phyloP scores from a whole-genome alignment of 2,888 invertebrate genomes.

The Tricholauxania praeusta region DNA sequence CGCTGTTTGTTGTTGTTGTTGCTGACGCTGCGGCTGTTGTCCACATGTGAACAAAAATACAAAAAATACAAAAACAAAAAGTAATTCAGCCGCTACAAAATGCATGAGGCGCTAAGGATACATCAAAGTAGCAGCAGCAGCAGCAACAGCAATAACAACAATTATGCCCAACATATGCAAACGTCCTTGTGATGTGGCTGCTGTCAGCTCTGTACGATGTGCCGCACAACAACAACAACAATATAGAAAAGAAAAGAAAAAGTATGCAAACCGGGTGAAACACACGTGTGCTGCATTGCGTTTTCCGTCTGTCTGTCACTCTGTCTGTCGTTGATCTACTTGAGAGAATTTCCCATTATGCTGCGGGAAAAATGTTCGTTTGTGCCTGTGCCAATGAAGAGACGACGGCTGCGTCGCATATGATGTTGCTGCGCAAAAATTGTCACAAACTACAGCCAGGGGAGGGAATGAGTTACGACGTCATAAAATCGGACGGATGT shows the following conservation, averaged over 20 bases:
- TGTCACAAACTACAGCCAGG: not conserved
- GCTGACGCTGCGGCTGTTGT: conserved; percentile 9
- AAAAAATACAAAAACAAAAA: not conserved
- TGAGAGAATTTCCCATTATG: no score
- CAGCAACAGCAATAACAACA: conserved; percentile 47
- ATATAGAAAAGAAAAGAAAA: not conserved
- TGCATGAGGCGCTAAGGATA: not conserved
- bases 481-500: conserved; percentile 28
- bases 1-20: not conserved
- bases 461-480: conserved; percentile 28
- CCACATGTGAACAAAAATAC: not conserved
- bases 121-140: conserved; percentile 19
- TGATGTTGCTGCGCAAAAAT: not conserved
- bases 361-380: not conserved
- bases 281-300: conserved; percentile 32
- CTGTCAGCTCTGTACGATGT: not conserved
- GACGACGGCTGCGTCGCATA: no score
- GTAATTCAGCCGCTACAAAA: not conserved
- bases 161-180: conserved; percentile 13
- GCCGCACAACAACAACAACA: conserved; percentile 2
- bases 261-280: conserved; percentile 1
- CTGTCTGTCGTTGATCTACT: no score
- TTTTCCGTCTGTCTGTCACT: no score
- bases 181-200: conserved; percentile 32
- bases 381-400: no score